Conservation (phyloP, 2,113 vertebrate genomes). For the Odobenus rosmarus region DNA sequence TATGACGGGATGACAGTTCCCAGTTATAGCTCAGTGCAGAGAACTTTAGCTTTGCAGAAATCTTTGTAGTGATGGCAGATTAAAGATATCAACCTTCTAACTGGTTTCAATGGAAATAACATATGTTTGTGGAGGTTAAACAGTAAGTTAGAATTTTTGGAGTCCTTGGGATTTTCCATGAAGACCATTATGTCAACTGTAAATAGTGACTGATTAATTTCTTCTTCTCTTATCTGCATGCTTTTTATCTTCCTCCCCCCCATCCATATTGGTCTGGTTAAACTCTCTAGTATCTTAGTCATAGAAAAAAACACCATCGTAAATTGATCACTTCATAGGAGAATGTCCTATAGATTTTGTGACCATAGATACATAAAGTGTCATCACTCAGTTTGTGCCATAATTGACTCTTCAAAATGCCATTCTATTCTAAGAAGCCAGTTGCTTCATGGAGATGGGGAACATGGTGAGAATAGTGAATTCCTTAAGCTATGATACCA, state of each 20-base stretch:
- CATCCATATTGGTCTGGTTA: background rate
- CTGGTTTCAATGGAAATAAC: background rate
- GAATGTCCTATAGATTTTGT: background rate
- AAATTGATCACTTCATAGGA: no score
- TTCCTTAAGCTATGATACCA: background rate
- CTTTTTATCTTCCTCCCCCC: background rate
- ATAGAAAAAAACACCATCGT: background rate
- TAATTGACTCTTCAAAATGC: background rate
- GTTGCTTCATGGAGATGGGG: background rate
- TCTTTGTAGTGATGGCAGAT: background rate
- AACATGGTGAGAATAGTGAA: background rate
- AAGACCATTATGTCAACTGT: background rate
- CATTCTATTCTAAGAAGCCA: background rate
- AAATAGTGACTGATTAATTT: background rate
- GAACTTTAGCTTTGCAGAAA: background rate
- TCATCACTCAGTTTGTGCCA: background rate
- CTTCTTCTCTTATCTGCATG: background rate
- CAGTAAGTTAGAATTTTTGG: background rate
- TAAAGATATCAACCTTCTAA: background rate
- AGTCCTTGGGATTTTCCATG: background rate
- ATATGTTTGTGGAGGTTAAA: background rate
- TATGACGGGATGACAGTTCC: background rate
- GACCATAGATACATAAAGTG: no score
- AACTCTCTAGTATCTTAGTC: background rate
- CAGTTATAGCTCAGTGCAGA: background rate